A percentile compares a stretch with the other conserved stretches of the same genome.
phyloP scores from a whole-genome alignment of 1,140 invertebrate genomes.

The Drosophila willistoni region DNA sequence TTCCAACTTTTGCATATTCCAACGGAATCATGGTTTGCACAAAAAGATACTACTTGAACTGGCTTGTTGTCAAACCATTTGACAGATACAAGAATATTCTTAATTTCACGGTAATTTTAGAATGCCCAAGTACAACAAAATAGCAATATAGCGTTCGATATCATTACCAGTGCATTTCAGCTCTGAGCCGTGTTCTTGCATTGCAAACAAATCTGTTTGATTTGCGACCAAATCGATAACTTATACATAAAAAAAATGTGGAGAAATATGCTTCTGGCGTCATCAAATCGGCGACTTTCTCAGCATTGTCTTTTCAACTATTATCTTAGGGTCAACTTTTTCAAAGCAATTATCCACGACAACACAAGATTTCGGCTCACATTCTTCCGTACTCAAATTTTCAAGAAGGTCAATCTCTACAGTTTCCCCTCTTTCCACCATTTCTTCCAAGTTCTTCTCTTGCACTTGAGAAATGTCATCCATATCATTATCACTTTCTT shows the following conservation, averaged over 20 bases:
- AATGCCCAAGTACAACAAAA: too few species aligned
- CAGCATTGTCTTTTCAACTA: neutral
- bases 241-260: too few species aligned
- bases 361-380: neutral
- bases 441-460: neutral
- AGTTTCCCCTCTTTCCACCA: neutral
- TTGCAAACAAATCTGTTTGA: too few species aligned
- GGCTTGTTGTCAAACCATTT: too few species aligned
- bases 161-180: too few species aligned
- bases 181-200: too few species aligned
- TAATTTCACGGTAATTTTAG: too few species aligned
- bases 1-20: neutral
- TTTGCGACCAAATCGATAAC: too few species aligned
- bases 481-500: constrained; percentile 27
- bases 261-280: constrained; percentile 10
- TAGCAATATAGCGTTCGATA: too few species aligned
- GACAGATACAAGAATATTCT: too few species aligned
- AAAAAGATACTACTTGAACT: too few species aligned
- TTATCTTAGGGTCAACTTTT: neutral
- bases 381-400: neutral
- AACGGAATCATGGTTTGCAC: too few species aligned
- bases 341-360: constrained; percentile 8
- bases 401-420: neutral
- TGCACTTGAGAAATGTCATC: constrained; percentile 1
- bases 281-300: neutral